A percentile compares a stretch with the other conserved stretches of the same genome.
Conservation (phyloP, 2,113 vertebrate species). For the Ardeotis arabs region DNA sequence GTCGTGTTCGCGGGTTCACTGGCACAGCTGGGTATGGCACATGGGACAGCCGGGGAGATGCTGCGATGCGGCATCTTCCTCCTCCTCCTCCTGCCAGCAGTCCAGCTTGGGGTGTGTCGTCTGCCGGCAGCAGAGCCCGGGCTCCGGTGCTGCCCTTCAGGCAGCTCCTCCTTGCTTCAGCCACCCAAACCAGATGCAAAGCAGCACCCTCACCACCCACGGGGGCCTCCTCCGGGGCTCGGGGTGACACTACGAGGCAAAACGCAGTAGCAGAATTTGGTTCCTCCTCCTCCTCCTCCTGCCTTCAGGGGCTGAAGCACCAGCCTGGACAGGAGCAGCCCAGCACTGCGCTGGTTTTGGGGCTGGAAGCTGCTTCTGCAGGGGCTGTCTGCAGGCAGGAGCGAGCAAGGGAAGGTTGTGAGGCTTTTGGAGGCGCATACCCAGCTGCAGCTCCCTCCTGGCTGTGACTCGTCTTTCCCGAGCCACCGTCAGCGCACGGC, state of each 20-base stretch:
- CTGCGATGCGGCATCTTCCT: accelerated
- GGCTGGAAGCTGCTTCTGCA: not conserved
- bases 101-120: accelerated
- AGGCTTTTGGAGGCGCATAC: not conserved
- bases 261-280: not conserved
- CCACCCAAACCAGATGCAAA: not conserved
- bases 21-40: accelerated
- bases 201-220: not conserved
- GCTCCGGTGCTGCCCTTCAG: not conserved
- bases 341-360: accelerated
- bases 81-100: not conserved
- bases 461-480: accelerated
- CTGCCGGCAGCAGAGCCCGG: not conserved
- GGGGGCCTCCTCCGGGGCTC: not conserved
- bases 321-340: not conserved
- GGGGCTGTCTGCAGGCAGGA: not conserved
- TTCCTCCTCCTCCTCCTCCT: not conserved
- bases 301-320: not conserved
- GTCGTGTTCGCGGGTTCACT: accelerated
- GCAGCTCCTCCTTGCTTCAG: not conserved
- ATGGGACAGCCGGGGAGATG: accelerated
- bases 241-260: accelerated
- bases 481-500: accelerated
- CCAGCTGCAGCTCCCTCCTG: not conserved
- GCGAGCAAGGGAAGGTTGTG: accelerated